A percentile compares a stretch with the other conserved stretches of the same genome.
Conservation (phyloP, 1,140 invertebrate species). For the Lasioglossum baleicum region DNA sequence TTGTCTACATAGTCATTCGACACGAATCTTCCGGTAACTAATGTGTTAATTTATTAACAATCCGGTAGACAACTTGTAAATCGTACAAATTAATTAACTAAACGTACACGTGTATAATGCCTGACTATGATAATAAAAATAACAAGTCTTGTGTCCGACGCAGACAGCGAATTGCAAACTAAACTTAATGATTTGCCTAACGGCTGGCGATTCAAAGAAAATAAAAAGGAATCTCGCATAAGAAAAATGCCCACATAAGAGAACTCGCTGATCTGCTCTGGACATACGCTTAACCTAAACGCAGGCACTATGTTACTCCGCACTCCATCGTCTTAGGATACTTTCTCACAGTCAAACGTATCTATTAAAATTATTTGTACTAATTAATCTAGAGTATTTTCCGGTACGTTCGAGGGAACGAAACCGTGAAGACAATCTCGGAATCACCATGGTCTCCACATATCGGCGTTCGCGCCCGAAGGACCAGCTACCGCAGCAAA, state of each 20-base stretch:
- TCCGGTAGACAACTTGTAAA: not conserved
- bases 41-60: no score
- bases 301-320: not conserved
- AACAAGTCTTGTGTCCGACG: not conserved
- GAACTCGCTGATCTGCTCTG: no score
- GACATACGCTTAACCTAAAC: not conserved
- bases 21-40: no score
- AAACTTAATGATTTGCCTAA: no score
- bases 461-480: conserved; percentile 72
- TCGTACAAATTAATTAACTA: conserved; percentile 1
- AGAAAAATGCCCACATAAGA: no score
- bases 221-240: no score
- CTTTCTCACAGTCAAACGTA: no score
- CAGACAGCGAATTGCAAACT: no score
- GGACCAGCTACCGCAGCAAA: conserved; percentile 67
- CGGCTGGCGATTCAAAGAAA: no score
- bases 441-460: conserved; percentile 80
- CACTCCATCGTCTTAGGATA: not conserved
- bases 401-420: not conserved
- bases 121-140: conserved; percentile 1
- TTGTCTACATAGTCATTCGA: no score
- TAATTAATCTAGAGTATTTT: not conserved
- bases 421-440: no score
- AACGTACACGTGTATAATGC: not conserved
- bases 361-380: conserved; percentile 6